Base-by-base conservation (phyloP, 1,140 invertebrate species). In the Papilio polytes region DNA sequence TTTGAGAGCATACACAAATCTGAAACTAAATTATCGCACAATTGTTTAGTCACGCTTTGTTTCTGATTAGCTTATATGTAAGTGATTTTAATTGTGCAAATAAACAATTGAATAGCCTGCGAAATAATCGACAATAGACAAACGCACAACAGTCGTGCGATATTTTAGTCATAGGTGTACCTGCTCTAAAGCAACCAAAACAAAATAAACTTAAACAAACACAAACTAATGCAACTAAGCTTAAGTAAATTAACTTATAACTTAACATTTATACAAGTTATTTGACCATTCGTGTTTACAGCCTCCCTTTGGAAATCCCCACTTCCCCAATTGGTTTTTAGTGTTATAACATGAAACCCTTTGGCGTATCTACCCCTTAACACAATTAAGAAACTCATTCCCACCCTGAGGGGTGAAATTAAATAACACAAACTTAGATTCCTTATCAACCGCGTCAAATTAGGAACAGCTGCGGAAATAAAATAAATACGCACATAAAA, bases 331-430 rank as follows among this genome's bases (percentile, higher is more conserved):
- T 66, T 66, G 63, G 10, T 66, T 66, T 66, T 66, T 66, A 66
- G 63, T 66, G 63, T 6, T 66, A 66, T 63, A 63, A 63, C 63
- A 26, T 66, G 56, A 66, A 66, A 66, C 63, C 63, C 63, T 66
- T 66, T 66, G 63, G 7, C n/a, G 56, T 63, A 63, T 12, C 63
- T 66, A 26, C 63, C 63, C 63, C 63, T 12, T 66, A 31, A 66
- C 13, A 66, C 63, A 66, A 66, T 66, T 66, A 66, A 66, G 63
- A 66, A 66, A 66, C 63, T 31, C 63, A 51, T 76, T 76, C 22
- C 74, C 46, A 76, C 74, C 48, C 44, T 76, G 74, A 26, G 44
- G 44, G 74, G 1, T 46, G 41, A 48, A 48, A 74, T 76, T 20
- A 74, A 44, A 46, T 44, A 51, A 4, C 56, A 78, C 59, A 31